Evolutionary conservation across 64 coral and sea anemone species (phyloP), one percentile per base, ranked within the genome.

Genomic region (Pocillopora verrucosa): DNA sequence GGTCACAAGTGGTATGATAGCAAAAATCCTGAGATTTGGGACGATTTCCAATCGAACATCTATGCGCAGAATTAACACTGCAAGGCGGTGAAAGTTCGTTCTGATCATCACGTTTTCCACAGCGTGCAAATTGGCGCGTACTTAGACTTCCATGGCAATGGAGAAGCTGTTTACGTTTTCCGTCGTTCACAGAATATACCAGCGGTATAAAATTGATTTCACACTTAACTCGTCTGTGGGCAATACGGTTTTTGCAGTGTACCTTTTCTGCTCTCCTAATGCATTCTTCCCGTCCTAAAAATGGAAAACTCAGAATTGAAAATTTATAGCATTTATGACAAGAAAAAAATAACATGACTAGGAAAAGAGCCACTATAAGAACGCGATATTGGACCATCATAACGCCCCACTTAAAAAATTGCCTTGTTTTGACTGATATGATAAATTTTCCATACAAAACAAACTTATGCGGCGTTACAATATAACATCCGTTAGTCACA

Each of bases 181-280:
- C 24, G 76, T 91, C 89, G 11, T n/a, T 60, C 37, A 72, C 20
- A n/a, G 77, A n/a, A 62, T 72, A 74, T 12, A 94, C 93, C 4
- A 86, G 84, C 11, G 93, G 93, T 2, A 94, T 17, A 72, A 91
- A 94, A 76, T 94, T 88, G 45, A 94, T 91, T 36, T 91, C 88
- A 37, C 93, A 94, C 75, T 70, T 87, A 25, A 88, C 85, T 87
- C 77, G 80, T 34, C 72, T 79, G 13, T 80, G 58, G 56, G 16
- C 16, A 4, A 91, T 51, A 59, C 69, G 51, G 77, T 94, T 94
- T 62, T 22, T 81, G 72, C 93, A 94, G 34, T 86, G 89, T 11
- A 72, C 72, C 65, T 91, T 94, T 35, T 90, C 83, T 16, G 88
- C 93, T 36, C 83, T 78, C 13, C 78, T 87, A 7, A 94, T 83